Conservation (phyloP, 1,140 invertebrate species). For the Drosophila mauritiana region DNA sequence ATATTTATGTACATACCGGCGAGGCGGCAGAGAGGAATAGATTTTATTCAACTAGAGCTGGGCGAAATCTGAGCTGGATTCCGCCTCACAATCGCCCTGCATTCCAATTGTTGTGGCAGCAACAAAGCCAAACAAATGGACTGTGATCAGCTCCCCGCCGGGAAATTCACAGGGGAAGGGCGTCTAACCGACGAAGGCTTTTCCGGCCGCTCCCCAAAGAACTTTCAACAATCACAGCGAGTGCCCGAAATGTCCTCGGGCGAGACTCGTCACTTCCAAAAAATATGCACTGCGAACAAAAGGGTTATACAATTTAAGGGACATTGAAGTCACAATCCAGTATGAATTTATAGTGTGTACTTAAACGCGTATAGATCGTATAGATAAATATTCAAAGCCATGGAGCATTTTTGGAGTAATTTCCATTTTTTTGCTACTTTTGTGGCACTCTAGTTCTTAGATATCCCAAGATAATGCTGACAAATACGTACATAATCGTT, state of each 20-base stretch:
- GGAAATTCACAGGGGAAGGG: constrained; percentile 33
- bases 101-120: constrained; percentile 75
- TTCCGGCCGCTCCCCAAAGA: constrained; percentile 24
- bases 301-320: too few relatives aligned
- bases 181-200: constrained; percentile 28
- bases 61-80: constrained; percentile 37
- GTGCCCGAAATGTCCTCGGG: constrained; percentile 39
- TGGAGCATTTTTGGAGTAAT: too few relatives aligned
- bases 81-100: constrained; percentile 51
- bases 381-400: not conserved
- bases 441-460: too few relatives aligned
- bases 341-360: too few relatives aligned
- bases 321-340: too few relatives aligned
- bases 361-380: too few relatives aligned
- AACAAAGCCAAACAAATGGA: constrained; percentile 78
- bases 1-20: constrained; percentile 37
- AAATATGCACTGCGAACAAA: constrained; percentile 17
- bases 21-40: constrained; percentile 61
- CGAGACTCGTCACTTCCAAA: constrained; percentile 12
- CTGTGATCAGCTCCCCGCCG: constrained; percentile 31
- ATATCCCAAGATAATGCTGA: too few relatives aligned
- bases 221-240: constrained; percentile 52
- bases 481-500: too few relatives aligned
- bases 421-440: too few relatives aligned
- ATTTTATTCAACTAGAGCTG: constrained; percentile 78